Evolutionary conservation across 1,140 invertebrate genomes (phyloP), one percentile per base, ranked within the genome.

Genomic region (Pseudomyrmex dendroicus): DNA sequence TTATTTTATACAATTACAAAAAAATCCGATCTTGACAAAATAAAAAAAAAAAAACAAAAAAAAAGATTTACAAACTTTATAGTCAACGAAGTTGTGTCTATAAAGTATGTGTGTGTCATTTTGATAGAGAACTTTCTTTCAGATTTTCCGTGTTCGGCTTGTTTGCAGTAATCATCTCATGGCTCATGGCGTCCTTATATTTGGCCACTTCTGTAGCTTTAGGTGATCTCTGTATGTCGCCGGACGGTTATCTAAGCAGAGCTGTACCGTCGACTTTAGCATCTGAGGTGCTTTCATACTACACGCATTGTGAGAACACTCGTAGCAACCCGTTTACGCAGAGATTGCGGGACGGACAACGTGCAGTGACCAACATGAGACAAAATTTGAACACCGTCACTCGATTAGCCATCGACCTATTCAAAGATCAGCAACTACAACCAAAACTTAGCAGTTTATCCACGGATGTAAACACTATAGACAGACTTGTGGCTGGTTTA

Each of bases 81-180:
- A 67, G 15, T 67, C 9, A 50, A 63, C 10, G 4, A 68, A 68
- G 9, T 20, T 20, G 20, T 20, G 20, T 20, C 20, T 20, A 20
- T 20, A 20, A 20, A 20, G 20, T 20, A 20, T 20, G 20, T 20
- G 20, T 20, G 20, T 20, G 20, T 59, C 20, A 25, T 25, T 70
- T 22, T 80, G 9, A 80, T 20, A 48, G 12, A 59, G 7, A 59
- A 48, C 35, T 50, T 48, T 3, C 22, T 59, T 86, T 63, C 83
- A 96, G 96, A 86, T 97, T 97, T 86, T 96, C 96, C 89, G 98
- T 98, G 50, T 97, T 98, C 89, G 98, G 98, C 46, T 94, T 99
- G 70, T 96, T 98, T 83, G 97, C 97, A 59, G 96, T 98, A n/a
- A 98, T 98, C 86, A 96, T 97, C 83, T 98, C 97, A 84, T 98